A percentile compares a stretch with the other conserved stretches of the same genome.
phyloP scores from a whole-genome alignment of 2,797 vertebrate species.

The Momotus momota region DNA sequence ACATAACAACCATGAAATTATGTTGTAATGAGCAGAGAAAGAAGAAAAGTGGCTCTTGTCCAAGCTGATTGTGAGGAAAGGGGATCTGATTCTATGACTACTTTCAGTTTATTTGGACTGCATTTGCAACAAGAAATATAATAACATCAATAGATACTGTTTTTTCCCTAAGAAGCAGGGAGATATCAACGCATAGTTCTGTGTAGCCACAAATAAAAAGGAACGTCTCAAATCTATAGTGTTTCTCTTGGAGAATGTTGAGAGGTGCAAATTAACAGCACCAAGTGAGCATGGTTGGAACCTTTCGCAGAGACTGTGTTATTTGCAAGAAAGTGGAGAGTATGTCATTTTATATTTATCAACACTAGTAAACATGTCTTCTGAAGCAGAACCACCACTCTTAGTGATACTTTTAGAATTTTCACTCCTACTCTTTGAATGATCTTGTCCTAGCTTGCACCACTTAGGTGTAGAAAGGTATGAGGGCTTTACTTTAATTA shows the following conservation, averaged over 20 bases:
- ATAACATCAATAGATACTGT: too few species aligned
- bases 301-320: background rate
- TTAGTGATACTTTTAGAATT: background rate
- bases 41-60: background rate
- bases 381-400: background rate
- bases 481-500: background rate
- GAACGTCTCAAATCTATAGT: background rate
- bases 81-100: background rate
- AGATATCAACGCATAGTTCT: background rate
- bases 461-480: background rate
- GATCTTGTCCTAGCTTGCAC: background rate
- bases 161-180: background rate
- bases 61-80: background rate
- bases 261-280: background rate
- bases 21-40: background rate
- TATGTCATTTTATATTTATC: background rate
- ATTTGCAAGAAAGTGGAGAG: background rate
- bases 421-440: background rate
- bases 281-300: background rate
- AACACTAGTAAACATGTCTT: background rate
- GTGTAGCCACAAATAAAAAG: background rate
- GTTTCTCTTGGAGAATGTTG: background rate
- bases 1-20: background rate
- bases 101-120: background rate
- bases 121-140: background rate